A percentile compares a stretch with the other conserved stretches of the same genome.
These are phyloP conservation scores for Trachops cirrhosus DNA, from an alignment of 2,797 vertebrate species.

Conservation along the genomic window DNA sequence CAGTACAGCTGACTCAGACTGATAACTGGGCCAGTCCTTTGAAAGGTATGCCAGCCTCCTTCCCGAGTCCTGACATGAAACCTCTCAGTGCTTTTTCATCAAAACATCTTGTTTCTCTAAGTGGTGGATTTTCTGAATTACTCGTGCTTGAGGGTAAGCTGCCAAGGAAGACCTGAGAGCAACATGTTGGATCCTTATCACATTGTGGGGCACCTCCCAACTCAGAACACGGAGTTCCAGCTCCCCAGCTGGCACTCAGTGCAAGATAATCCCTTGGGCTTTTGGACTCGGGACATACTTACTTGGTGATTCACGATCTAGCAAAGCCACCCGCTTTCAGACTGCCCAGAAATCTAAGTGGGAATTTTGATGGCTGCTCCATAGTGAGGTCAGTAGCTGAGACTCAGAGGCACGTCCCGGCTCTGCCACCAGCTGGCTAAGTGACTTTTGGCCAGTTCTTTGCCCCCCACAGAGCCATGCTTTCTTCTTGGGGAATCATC, in stretches of 20 bases:
- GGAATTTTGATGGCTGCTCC: constrained; percentile 24
- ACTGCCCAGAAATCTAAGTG: not conserved
- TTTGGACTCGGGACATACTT: constrained; percentile 24
- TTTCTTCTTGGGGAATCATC: not conserved
- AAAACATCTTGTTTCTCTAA: not conserved
- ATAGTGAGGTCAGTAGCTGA: not conserved
- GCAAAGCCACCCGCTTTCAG: constrained; percentile 31
- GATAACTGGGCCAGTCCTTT: not conserved
- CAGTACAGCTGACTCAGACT: constrained; percentile 12
- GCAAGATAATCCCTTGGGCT: constrained; percentile 44
- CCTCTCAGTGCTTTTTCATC: constrained; percentile 11
- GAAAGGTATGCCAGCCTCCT: not conserved
- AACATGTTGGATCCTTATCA: not conserved
- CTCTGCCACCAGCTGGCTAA: not conserved
- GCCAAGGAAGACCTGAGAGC: not conserved
- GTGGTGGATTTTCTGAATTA: not conserved
- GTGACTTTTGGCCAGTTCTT: not conserved
- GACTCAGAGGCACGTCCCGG: not conserved
- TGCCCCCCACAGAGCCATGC: not conserved
- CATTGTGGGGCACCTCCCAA: not conserved
- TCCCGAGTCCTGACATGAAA: not conserved
- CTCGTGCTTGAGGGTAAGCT: not conserved
- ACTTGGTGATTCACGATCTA: constrained; percentile 36
- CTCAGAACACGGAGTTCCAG: not conserved
- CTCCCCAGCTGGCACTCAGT: not conserved